Evolutionary conservation across 1,140 invertebrate species (phyloP), one percentile per base, ranked within the genome.

Genomic region (Drosophila bocqueti): DNA sequence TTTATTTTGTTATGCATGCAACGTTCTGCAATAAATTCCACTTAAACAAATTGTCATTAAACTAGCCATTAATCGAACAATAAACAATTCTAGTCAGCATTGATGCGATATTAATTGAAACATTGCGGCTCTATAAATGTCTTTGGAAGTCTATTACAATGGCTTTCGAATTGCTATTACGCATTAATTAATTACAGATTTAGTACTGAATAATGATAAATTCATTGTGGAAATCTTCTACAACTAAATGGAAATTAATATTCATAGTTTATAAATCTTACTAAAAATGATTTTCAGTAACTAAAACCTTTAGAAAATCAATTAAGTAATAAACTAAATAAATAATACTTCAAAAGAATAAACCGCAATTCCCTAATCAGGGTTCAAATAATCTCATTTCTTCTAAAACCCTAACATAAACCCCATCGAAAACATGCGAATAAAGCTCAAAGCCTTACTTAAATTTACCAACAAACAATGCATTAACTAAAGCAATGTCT

Each of bases 401-500:
- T 59, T 29, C 7, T 7, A 18, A 24, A 43, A 26, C 38, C 36
- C 31, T 10, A 46, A 24, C 60, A 65, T 40, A 8, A 49, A 0
- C 63, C 62, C 29, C 45, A 34, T 34, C n/a, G 8, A 40, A 49
- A 36, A 24, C 18, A 16, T 29, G 11, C 10, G 15, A 38, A 67
- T 34, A 5, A 24, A 40, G 11, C 36, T 34, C 7, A 21, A 65
- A 34, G 11, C 29, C 5, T 55, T 45, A 10, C 15, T 46, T 57
- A 36, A 59, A 36, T 60, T 72, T 58, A 72, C 69, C 69, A 73
- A 73, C 69, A 73, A 73, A 73, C 67, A 73, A 71, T 52, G 36
- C 46, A 66, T 42, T 60, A 15, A 63, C 40, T 36, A 36, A 29
- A 46, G 3, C 34, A 63, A 47, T 16, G 7, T 29, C 10, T 40